A percentile compares a stretch with the other conserved stretches of the same genome.
These are phyloP conservation scores for Phymanthus crucifer DNA, from an alignment of 92 coral and sea anemone genomes.

Conservation along the genomic window DNA sequence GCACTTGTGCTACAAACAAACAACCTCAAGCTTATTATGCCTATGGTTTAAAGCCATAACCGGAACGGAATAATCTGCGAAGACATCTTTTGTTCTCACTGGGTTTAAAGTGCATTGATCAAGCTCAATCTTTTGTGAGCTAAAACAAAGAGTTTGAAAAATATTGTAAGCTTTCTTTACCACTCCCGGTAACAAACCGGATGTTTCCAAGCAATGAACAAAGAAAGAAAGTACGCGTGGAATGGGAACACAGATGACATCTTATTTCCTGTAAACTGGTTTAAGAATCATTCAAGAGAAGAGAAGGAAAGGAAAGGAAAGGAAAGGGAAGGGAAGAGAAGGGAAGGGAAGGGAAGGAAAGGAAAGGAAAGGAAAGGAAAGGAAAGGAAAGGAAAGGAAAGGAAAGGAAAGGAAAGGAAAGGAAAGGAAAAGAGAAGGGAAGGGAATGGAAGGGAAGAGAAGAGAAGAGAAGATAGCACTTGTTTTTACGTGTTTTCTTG, in stretches of 20 bases:
- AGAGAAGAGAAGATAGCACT: neutral
- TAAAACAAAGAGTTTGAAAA: neutral
- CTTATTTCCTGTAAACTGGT: neutral
- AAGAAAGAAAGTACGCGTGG: neutral
- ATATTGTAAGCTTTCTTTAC: neutral
- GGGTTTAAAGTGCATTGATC: neutral
- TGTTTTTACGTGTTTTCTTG: too few species aligned
- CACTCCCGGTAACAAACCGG: neutral
- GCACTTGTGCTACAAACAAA: neutral
- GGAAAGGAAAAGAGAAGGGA: neutral
- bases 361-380: too few species aligned
- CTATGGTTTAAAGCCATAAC: conserved; percentile 6
- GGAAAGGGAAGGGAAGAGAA: too few species aligned
- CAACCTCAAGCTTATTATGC: neutral
- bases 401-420: neutral
- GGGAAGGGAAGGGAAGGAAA: too few species aligned
- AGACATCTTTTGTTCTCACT: neutral
- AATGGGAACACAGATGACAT: neutral
- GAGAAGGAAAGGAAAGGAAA: neutral
- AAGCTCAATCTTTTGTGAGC: neutral
- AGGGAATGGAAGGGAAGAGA: too few species aligned
- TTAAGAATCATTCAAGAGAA: too few species aligned
- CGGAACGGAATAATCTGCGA: conserved; percentile 13
- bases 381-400: neutral
- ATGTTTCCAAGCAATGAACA: neutral